These are phyloP conservation scores for Lycaena phlaeas DNA, from an alignment of 2,888 invertebrate species.

Conservation along the genomic window DNA sequence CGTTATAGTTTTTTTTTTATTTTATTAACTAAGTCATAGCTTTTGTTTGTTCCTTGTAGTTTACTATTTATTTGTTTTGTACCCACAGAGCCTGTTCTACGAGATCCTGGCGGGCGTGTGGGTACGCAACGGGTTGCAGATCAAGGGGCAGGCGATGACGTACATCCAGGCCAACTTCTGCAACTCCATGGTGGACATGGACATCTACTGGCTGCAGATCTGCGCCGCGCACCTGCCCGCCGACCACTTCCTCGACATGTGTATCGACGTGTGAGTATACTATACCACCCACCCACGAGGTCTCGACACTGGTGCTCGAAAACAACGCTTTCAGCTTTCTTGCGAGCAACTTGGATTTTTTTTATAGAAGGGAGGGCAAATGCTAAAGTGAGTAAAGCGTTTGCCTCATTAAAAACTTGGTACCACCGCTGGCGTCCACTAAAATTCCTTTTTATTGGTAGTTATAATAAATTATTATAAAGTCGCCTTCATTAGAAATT, in stretches of 20 bases:
- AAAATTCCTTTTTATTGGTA: too few relatives aligned
- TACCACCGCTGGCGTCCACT: too few relatives aligned
- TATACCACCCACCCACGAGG: neutral
- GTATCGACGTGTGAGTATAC: conserved; percentile 84
- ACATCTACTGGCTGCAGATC: conserved; percentile 94
- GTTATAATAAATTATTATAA: too few relatives aligned
- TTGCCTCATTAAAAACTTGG: too few relatives aligned
- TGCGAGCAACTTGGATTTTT: neutral
- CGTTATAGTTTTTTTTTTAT: too few relatives aligned
- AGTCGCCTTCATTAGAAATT: too few relatives aligned
- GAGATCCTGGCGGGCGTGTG: conserved; percentile 95
- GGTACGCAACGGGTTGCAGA: conserved; percentile 97
- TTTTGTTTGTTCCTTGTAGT: too few relatives aligned
- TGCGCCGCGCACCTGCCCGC: conserved; percentile 91
- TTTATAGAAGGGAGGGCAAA: too few relatives aligned
- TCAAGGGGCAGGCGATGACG: conserved; percentile 99
- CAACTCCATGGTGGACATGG: conserved; percentile 98
- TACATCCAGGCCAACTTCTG: conserved; percentile 99
- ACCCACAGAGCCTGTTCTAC: conserved; percentile 95
- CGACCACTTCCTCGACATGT: conserved; percentile 87
- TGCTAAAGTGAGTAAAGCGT: too few relatives aligned
- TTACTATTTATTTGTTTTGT: too few relatives aligned
- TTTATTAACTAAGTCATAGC: too few relatives aligned
- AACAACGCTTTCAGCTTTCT: neutral
- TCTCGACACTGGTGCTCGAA: too few relatives aligned